Evolutionary conservation across 30 jellyfish, hydroid and myxozoan genomes (phyloP), one percentile per base, ranked within the genome.

Genomic region (Calvadosia cruxmelitensis): DNA sequence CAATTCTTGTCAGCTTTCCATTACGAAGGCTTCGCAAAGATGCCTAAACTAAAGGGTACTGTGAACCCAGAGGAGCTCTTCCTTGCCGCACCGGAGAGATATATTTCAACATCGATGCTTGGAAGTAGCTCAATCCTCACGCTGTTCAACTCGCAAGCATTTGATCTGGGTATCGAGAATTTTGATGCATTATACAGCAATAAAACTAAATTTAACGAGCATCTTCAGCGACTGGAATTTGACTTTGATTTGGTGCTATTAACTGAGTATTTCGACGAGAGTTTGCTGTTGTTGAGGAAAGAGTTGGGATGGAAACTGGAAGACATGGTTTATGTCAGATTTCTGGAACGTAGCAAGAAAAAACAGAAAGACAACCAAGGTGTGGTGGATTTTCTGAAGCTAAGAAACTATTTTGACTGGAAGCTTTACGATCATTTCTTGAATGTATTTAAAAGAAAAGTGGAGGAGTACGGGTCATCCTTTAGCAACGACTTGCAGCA

Each of bases 261-360:
- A 13, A 68, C 73, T 61, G 97, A 88, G 50, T 82, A 88, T 64
- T 88, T 88, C 62, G 97, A 88, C 70, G 97, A 88, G 67, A 88
- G 95, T 74, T 91, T 88, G 53, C 93, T 88, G 25, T 75, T 88
- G 70, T 51, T 88, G 85, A 88, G 67, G 79, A 67, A 81, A 31
- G 82, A 77, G 69, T 70, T 81, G 25, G 77, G 97, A 42, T 88
- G 94, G 97, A 91, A 76, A 16, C 57, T 71, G 57, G 94, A 88
- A 5, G 97, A 88, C 52, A 53, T 88, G 10, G 33, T 81, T 64
- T 88, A 88, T 67, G 77, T 88, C 36, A 81, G 80, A 50, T 81
- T 82, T 78, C 80, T 78, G 65, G 93, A 86, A 24, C 67, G 90
- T 25, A 66, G 70, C 80, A 73, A 71, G 52, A 42, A 5, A 42